Conservation (phyloP, 1,140 invertebrate genomes). For the Macrotrachela quadricornifera region DNA sequence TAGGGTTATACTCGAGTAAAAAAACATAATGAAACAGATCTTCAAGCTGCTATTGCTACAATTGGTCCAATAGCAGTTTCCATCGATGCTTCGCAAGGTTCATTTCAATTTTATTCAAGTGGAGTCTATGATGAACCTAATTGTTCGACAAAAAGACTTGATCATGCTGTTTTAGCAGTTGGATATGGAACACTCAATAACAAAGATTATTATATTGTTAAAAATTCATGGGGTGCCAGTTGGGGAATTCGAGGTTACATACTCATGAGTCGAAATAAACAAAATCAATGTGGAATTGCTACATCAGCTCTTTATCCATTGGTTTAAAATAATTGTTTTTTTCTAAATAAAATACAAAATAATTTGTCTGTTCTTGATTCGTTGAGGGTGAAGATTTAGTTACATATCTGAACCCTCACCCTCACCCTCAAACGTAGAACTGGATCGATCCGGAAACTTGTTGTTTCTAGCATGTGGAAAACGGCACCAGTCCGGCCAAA, state of each 20-base stretch:
- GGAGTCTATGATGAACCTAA: constrained; percentile 70
- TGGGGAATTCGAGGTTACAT: constrained; percentile 80
- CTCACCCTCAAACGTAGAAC: no score
- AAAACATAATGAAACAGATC: constrained; percentile 45
- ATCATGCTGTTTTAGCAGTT: constrained; percentile 77
- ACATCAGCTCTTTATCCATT: constrained; percentile 62
- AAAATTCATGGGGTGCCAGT: constrained; percentile 57
- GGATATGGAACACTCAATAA: constrained; percentile 67
- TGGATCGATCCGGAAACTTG: no score
- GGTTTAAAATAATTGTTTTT: no score
- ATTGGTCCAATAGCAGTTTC: constrained; percentile 73
- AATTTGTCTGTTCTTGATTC: no score
- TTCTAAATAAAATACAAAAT: no score
- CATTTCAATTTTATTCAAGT: constrained; percentile 64
- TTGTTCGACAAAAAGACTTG: constrained; percentile 49
- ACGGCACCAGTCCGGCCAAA: no score
- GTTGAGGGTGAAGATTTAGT: no score
- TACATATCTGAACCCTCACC: no score
- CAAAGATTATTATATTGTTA: constrained; percentile 35
- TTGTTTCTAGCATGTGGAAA: no score
- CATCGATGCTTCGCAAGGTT: constrained; percentile 64
- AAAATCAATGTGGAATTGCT: constrained; percentile 77
- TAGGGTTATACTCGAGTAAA: constrained; percentile 73
- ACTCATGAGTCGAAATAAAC: constrained; percentile 52
- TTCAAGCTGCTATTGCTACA: constrained; percentile 62